Evolutionary conservation across 2,113 vertebrate genomes (phyloP).

Genomic region (Bothrops jararaca): DNA sequence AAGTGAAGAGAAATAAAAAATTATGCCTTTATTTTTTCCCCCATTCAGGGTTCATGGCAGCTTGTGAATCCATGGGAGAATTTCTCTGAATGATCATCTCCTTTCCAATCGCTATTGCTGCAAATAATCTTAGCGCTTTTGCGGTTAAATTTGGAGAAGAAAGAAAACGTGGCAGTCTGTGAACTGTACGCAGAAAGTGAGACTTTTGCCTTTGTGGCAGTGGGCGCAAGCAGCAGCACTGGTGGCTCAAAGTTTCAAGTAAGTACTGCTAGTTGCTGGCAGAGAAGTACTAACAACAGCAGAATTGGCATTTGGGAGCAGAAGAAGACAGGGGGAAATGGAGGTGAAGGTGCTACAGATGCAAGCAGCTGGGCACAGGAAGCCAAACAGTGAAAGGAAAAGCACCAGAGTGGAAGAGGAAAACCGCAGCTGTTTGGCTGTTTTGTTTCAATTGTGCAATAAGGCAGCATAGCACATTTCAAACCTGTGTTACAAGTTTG

Average conservation of each 20-base stretch:
- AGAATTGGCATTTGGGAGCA: background rate
- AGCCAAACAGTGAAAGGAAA: conserved; percentile 21
- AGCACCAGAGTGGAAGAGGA: background rate
- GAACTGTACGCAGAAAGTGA: background rate
- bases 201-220: background rate
- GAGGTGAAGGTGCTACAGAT: conserved; percentile 34
- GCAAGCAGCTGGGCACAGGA: conserved; percentile 25
- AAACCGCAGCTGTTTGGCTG: background rate
- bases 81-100: background rate
- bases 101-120: background rate
- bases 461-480: conserved; percentile 24
- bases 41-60: background rate
- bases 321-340: background rate
- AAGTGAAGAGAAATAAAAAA: background rate
- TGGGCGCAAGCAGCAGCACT: background rate
- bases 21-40: background rate
- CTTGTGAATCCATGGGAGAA: background rate
- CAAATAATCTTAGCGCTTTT: background rate
- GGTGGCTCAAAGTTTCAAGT: background rate
- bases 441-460: background rate
- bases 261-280: background rate
- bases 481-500: background rate
- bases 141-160: background rate
- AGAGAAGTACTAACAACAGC: background rate
- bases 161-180: background rate